Percentiles rank a stretch among this genome's conserved stretches.
Conservation (phyloP, 1,140 invertebrate species). For the Sogatella furcifera region DNA sequence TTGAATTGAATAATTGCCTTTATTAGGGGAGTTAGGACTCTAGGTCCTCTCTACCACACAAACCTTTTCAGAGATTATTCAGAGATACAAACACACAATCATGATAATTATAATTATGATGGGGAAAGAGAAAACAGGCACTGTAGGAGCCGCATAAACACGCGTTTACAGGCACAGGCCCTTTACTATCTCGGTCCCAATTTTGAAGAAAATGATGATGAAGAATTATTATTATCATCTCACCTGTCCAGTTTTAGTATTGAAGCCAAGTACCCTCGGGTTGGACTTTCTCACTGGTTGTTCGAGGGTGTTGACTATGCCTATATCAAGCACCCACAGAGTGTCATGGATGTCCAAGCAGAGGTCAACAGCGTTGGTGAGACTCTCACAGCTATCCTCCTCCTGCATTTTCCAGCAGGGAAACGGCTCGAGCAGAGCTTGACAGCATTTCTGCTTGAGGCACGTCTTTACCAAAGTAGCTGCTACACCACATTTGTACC, state of each 20-base stretch:
- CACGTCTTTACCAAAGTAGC: conserved; percentile 41
- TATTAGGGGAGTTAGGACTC: no score
- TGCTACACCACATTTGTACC: conserved; percentile 39
- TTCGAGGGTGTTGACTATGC: conserved; percentile 43
- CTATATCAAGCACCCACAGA: conserved; percentile 47
- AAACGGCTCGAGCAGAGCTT: conserved; percentile 37
- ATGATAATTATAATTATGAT: no score
- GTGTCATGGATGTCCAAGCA: conserved; percentile 39
- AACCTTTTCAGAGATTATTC: no score
- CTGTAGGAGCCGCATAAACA: no score
- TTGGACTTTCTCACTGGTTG: conserved; percentile 38
- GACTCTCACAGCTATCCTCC: conserved; percentile 41
- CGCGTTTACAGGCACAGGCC: no score
- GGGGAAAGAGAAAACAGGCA: no score
- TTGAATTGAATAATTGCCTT: no score
- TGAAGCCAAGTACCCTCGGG: conserved; percentile 44
- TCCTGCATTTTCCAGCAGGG: conserved; percentile 48
- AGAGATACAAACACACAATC: no score
- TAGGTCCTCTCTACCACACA: no score
- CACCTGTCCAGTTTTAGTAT: conserved; percentile 10
- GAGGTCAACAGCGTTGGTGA: conserved; percentile 47
- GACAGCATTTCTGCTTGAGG: conserved; percentile 33
- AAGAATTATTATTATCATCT: no score
- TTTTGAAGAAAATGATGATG: no score
- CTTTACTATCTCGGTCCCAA: no score